Evolutionary conservation across 2,113 vertebrate species (phyloP), one percentile per base, ranked within the genome.

Genomic region (Hemiscyllium ocellatum): DNA sequence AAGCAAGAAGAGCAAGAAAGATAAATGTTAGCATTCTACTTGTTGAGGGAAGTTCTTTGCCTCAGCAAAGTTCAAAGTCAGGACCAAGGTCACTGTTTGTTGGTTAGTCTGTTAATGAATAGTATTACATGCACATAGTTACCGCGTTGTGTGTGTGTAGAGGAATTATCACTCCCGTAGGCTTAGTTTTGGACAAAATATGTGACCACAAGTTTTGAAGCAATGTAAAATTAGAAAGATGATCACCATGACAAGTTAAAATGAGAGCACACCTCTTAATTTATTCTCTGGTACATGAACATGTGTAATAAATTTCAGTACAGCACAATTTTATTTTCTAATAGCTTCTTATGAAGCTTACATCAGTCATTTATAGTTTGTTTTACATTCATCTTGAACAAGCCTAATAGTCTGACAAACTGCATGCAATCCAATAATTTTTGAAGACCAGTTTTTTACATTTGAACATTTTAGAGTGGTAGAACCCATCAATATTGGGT

Each of bases 361-460:
- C 12, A 3, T 15, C 26, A 52, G 68, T 52, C 42, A 72, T 95
- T 70, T 95, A 37, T 91, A 66, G 56, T 91, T 94, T 94, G 20
- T 94, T 72, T 72, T 95, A 22, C 93, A 95, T 72, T 95, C 93
- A 70, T 72, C 93, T 72, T 95, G 69, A 95, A 72, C 69, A 72
- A 22, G 8, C n/a, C 37, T 12, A 69, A 22, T 94, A 66, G 52
- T 70, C 94, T 69, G 42, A 72, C 13, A 70, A 94, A 50, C 68
- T 94, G 66, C 93, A 72, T 72, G 61, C 33, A 93, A 66, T 93
- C 61, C 61, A 93, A 68, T 66, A 37, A 66, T 22, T 66, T 66
- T 91, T 93, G 56, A 91, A 89, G 86, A 89, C 86, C 52, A 56
- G 26, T 10, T 91, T 29, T 66, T n/a, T 37, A 37, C 6, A 66